A percentile compares a stretch with the other conserved stretches of the same genome.
Evolutionary conservation across 2,797 vertebrate genomes (phyloP).

Genomic region (Urosaurus nigricauda): DNA sequence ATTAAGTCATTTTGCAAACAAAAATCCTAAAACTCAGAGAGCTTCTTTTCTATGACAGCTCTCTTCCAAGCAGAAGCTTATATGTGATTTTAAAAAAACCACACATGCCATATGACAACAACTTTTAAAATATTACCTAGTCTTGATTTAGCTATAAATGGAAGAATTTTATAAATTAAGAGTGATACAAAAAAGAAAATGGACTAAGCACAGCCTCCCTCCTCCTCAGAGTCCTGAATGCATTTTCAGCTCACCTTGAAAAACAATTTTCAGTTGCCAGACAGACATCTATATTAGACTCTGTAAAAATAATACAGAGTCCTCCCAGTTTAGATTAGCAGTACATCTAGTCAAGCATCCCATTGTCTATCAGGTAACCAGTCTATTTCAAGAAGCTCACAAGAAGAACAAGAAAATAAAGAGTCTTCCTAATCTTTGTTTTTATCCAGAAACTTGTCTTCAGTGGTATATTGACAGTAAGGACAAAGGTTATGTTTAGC

Average conservation of each 20-base stretch:
- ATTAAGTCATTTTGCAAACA: constrained; percentile 9
- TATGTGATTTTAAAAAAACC: constrained; percentile 18
- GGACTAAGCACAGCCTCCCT: not conserved
- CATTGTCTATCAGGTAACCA: not conserved
- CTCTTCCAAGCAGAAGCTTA: constrained; percentile 16
- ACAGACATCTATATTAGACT: not conserved
- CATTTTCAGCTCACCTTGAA: not conserved
- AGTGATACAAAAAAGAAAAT: not conserved
- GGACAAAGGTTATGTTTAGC: not conserved
- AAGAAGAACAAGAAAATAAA: not conserved
- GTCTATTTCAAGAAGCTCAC: not conserved
- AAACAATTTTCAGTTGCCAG: constrained; percentile 3
- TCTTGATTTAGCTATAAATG: not conserved
- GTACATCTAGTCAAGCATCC: not conserved
- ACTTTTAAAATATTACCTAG: constrained; percentile 13
- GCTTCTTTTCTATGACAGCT: constrained; percentile 33
- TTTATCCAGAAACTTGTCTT: not conserved
- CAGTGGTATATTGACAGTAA: not conserved
- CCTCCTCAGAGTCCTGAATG: not conserved
- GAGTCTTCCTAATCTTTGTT: not conserved
- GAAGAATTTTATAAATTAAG: not conserved
- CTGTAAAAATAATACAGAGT: not conserved
- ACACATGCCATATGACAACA: not conserved
- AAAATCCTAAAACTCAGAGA: constrained; percentile 13
- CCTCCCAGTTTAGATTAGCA: not conserved